Conservation (phyloP, 2,888 invertebrate genomes). For the Rhagonycha lutea region DNA sequence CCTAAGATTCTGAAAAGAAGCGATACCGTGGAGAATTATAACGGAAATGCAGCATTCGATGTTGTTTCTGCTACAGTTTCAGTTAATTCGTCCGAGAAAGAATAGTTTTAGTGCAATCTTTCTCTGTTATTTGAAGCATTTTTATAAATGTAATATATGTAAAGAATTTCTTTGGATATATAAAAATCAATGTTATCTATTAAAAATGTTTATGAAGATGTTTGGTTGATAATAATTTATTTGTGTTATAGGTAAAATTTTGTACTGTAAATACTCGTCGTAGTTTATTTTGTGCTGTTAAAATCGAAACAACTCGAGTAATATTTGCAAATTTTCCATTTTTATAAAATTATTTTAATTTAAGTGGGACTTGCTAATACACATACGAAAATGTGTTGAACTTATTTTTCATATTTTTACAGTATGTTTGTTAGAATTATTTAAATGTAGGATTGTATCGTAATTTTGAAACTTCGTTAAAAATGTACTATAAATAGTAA, state of each 20-base stretch:
- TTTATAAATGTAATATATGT: neutral
- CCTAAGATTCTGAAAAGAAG: conserved; percentile 8
- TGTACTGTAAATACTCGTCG: neutral
- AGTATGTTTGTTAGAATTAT: neutral
- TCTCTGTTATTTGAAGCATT: neutral
- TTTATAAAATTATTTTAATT: neutral
- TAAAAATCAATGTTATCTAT: neutral
- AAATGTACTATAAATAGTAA: neutral
- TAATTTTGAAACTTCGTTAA: neutral
- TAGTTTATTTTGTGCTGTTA: neutral
- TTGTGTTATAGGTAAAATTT: neutral
- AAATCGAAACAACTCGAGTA: neutral
- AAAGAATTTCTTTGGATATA: neutral
- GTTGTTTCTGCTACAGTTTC: conserved; percentile 10
- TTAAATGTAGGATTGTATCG: neutral
- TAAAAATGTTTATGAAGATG: neutral
- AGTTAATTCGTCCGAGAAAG: conserved; percentile 9
- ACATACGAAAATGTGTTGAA: neutral
- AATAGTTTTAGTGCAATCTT: neutral
- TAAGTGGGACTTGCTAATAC: neutral
- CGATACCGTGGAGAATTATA: neutral
- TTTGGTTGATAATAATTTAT: neutral
- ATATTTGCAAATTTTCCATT: neutral
- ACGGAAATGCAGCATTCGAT: neutral
- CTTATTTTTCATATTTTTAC: neutral